Evolutionary conservation across 2,797 vertebrate species (phyloP).

Genomic region (Lepus townsendii): DNA sequence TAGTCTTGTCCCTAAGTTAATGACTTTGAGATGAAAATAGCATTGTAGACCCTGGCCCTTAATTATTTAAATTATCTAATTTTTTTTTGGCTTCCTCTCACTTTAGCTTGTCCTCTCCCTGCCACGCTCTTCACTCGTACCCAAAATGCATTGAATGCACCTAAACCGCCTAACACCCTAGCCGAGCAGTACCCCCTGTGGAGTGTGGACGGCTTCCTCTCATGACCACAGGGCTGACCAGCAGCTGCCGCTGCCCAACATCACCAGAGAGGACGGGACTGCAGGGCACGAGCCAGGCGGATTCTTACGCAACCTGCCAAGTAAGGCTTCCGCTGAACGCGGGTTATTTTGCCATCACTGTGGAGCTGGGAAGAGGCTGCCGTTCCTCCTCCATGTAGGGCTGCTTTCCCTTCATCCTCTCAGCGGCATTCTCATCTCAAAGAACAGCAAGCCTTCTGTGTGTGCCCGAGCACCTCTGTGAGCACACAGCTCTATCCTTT

Average conservation of each 20-base stretch:
- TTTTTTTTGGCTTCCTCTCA: not conserved
- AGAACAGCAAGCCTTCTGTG: accelerated
- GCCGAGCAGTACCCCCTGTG: not conserved
- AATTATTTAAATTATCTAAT: too few species aligned
- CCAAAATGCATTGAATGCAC: not conserved
- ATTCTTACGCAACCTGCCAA: too few species aligned
- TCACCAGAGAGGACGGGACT: too few species aligned
- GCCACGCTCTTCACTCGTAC: not conserved
- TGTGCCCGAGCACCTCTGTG: too few species aligned
- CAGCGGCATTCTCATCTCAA: not conserved
- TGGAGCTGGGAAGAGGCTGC: too few species aligned
- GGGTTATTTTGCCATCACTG: too few species aligned
- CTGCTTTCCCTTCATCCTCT: not conserved
- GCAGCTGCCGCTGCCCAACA: too few species aligned
- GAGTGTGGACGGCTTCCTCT: too few species aligned
- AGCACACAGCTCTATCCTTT: not conserved
- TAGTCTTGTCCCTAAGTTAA: not conserved
- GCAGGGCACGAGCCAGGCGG: too few species aligned
- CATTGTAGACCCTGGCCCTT: not conserved
- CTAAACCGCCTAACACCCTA: not conserved
- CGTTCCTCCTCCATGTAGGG: too few species aligned
- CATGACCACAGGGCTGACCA: not conserved
- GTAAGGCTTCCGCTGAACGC: too few species aligned
- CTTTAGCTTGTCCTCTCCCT: not conserved
- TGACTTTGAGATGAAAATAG: not conserved